Percentiles rank a stretch among this genome's conserved stretches.
phyloP scores from a whole-genome alignment of 2,888 invertebrate genomes.

The Prosapia bicincta region DNA sequence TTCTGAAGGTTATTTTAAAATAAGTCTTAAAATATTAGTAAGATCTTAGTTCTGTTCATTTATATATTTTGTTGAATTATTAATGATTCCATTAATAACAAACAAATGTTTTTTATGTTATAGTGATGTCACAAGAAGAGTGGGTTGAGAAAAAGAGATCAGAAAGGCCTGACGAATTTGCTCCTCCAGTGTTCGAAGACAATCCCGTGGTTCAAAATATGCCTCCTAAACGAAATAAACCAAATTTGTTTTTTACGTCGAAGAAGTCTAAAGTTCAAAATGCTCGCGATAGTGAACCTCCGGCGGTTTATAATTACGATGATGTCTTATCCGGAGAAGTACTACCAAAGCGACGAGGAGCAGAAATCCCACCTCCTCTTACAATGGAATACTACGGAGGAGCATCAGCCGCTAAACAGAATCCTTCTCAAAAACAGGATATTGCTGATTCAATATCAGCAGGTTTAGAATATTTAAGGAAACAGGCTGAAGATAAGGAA shows the following conservation, averaged over 20 bases:
- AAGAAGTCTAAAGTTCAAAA: constrained; percentile 4
- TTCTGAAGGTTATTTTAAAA: no score
- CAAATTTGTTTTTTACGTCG: constrained; percentile 9
- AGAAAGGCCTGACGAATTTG: constrained; percentile 73
- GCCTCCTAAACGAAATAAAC: background rate
- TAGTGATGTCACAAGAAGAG: constrained; percentile 69
- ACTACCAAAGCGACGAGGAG: constrained; percentile 41
- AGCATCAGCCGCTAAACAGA: constrained; percentile 44
- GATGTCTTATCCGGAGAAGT: background rate
- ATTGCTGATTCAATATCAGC: constrained; percentile 54
- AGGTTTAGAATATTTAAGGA: constrained; percentile 52
- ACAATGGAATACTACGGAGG: constrained; percentile 43
- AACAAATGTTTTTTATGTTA: constrained; percentile 26
- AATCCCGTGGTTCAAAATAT: background rate
- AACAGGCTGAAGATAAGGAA: constrained; percentile 52
- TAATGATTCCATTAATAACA: no score
- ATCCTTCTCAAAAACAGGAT: constrained; percentile 39
- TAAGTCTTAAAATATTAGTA: no score
- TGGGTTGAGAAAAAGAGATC: constrained; percentile 71
- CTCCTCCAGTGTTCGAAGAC: constrained; percentile 53
- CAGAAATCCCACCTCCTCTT: constrained; percentile 63
- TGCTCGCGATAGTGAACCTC: no score
- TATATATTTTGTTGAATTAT: no score
- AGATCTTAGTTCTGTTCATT: no score
- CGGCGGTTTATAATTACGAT: background rate